Percentiles rank a stretch among this genome's conserved stretches.
These are phyloP conservation scores for Eupelmus urozonus DNA, from an alignment of 2,888 invertebrate genomes.

Conservation along the genomic window DNA sequence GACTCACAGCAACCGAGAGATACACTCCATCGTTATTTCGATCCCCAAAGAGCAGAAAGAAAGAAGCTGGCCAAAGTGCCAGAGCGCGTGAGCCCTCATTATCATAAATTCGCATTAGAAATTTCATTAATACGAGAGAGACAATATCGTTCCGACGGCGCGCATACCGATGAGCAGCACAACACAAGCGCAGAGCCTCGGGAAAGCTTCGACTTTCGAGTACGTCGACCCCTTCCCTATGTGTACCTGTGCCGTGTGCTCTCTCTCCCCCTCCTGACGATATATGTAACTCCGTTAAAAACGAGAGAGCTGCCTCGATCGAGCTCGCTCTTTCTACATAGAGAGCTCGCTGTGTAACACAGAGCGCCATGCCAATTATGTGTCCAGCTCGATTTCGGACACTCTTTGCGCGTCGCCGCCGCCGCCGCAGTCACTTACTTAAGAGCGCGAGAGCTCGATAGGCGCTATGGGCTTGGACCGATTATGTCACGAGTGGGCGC, in stretches of 20 bases:
- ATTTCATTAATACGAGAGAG: conserved; percentile 69
- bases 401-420: no score
- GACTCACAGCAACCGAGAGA: no score
- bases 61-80: neutral
- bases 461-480: neutral
- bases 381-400: conserved; percentile 33
- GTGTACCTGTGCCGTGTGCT: neutral
- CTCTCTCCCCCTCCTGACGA: neutral
- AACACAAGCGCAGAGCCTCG: no score
- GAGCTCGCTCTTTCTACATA: conserved; percentile 6
- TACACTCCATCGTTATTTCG: no score
- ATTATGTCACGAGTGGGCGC: conserved; percentile 8
- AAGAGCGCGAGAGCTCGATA: neutral
- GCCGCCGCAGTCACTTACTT: neutral
- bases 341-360: neutral
- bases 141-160: conserved; percentile 64
- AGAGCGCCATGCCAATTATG: conserved; percentile 22
- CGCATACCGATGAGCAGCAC: conserved; percentile 69
- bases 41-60: conserved; percentile 2
- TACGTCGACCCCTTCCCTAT: conserved; percentile 69
- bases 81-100: conserved; percentile 59
- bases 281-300: neutral
- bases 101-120: conserved; percentile 73
- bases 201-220: conserved; percentile 75
- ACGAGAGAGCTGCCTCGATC: neutral